phyloP scores from a whole-genome alignment of 2,888 invertebrate genomes.

The Amorpha juglandis region DNA sequence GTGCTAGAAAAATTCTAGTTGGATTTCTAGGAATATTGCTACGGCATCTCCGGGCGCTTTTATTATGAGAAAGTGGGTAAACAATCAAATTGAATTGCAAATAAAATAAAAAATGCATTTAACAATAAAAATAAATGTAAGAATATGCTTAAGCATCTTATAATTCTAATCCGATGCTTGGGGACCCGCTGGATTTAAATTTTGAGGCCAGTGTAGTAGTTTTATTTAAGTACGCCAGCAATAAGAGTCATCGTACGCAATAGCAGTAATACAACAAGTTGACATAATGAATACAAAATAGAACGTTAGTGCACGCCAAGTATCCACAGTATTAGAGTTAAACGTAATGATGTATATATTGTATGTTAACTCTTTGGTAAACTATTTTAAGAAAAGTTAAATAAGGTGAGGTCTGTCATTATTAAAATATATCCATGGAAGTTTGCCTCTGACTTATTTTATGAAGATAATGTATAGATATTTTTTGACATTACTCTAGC shows the following conservation, averaged over 20 bases:
- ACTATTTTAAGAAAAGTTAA: too few relatives aligned
- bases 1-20: constrained; percentile 7
- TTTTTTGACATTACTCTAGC: too few relatives aligned
- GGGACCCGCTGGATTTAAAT: too few relatives aligned
- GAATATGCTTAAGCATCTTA: background rate
- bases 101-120: background rate
- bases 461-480: too few relatives aligned
- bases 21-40: constrained; percentile 11
- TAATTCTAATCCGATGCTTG: background rate
- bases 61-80: background rate
- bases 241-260: background rate
- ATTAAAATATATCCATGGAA: too few relatives aligned
- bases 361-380: too few relatives aligned
- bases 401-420: too few relatives aligned
- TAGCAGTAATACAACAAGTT: background rate
- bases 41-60: constrained; percentile 3
- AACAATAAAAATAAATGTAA: background rate
- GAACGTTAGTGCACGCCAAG: background rate
- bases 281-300: background rate
- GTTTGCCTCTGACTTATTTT: too few relatives aligned
- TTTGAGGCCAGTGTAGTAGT: too few relatives aligned
- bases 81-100: background rate
- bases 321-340: too few relatives aligned
- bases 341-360: too few relatives aligned
- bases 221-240: background rate